A percentile compares a stretch with the other conserved stretches of the same genome.
These are phyloP conservation scores for Drosophila niveifrons DNA, from an alignment of 2,888 invertebrate species.

Conservation along the genomic window DNA sequence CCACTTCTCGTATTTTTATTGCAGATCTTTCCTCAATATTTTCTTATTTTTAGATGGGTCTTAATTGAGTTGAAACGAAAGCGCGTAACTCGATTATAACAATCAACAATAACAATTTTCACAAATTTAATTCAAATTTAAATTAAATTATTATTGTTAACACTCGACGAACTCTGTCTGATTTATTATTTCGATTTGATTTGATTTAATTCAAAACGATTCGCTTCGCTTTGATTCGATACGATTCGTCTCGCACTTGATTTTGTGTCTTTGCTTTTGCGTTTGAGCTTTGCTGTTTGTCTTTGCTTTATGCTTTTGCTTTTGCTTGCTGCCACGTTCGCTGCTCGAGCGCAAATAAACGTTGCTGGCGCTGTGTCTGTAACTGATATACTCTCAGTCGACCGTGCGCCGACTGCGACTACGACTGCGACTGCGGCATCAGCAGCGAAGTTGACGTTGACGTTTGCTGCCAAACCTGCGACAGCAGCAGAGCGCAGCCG, in stretches of 20 bases:
- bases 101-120: constrained; percentile 30
- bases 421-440: constrained; percentile 9
- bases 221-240: constrained; percentile 15
- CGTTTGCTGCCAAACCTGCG: constrained; percentile 19
- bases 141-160: constrained; percentile 21
- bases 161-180: constrained; percentile 35
- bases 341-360: constrained; percentile 84
- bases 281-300: constrained; percentile 26
- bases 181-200: constrained; percentile 34
- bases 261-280: constrained; percentile 21
- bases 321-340: constrained; percentile 80
- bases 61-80: constrained; percentile 25
- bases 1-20: constrained; percentile 22
- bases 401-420: constrained; percentile 25
- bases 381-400: constrained; percentile 81
- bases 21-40: background rate
- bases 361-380: constrained; percentile 73
- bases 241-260: constrained; percentile 23
- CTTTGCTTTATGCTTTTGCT: constrained; percentile 29
- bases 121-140: constrained; percentile 51
- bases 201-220: constrained; percentile 17
- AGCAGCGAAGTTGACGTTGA: constrained; percentile 19
- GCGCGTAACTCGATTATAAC: constrained; percentile 35
- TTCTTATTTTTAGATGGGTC: constrained; percentile 3
- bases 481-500: constrained; percentile 17